Evolutionary conservation across 2,797 vertebrate species (phyloP).

Genomic region (Champsocephalus esox): DNA sequence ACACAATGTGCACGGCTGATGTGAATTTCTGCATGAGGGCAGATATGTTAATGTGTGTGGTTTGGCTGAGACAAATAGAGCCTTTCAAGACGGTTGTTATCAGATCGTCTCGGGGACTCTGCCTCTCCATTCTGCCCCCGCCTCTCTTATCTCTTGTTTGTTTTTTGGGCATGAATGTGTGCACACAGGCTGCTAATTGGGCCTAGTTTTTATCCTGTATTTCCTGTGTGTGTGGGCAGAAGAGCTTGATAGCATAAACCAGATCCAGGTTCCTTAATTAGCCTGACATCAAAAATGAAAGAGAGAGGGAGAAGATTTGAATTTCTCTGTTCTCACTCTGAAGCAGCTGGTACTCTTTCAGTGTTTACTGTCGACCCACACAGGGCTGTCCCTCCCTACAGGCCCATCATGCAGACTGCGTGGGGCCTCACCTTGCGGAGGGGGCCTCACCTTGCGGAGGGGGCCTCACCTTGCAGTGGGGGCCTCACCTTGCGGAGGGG

Average conservation of each 20-base stretch:
- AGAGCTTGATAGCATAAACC: conserved; percentile 54
- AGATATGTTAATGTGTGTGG: conserved; percentile 30
- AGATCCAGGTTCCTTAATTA: conserved; percentile 76
- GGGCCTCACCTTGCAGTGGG: too few relatives aligned
- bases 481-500: too few relatives aligned
- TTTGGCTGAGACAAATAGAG: conserved; percentile 47
- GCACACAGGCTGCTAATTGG: conserved; percentile 56
- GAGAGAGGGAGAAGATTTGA: conserved; percentile 59
- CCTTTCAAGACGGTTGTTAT: conserved; percentile 59
- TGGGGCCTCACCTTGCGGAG: too few relatives aligned
- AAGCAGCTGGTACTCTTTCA: conserved; percentile 71
- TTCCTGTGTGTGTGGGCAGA: conserved; percentile 65
- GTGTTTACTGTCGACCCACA: conserved; percentile 56
- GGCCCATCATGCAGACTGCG: too few relatives aligned
- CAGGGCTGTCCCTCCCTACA: background rate
- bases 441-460: too few relatives aligned
- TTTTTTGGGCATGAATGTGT: conserved; percentile 49
- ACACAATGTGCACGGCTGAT: conserved; percentile 14
- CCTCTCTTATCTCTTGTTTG: conserved; percentile 27
- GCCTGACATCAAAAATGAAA: conserved; percentile 70
- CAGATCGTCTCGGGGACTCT: conserved; percentile 65
- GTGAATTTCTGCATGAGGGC: conserved; percentile 31
- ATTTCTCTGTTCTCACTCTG: conserved; percentile 70
- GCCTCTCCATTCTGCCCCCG: conserved; percentile 76
- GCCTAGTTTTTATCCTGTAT: conserved; percentile 53